phyloP scores from a whole-genome alignment of 2,888 invertebrate species.

The Mesodorylaimus sp. region DNA sequence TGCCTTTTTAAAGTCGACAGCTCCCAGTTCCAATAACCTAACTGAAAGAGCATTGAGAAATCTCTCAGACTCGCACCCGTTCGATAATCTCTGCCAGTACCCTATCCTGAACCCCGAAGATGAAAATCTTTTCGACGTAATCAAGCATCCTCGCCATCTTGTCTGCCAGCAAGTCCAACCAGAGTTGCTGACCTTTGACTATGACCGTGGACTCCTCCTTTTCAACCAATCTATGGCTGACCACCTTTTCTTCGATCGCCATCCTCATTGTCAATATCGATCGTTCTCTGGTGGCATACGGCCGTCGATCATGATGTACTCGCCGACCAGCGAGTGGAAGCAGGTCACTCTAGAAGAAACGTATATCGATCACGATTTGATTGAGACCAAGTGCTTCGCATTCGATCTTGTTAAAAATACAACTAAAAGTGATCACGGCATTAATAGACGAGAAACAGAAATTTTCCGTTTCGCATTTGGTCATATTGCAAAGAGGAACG shows the following conservation, averaged over 20 bases:
- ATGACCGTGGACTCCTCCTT: neutral
- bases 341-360: neutral
- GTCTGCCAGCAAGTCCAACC: neutral
- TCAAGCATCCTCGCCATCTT: neutral
- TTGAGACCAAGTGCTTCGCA: neutral
- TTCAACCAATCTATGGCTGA: neutral
- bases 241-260: neutral
- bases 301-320: neutral
- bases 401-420: no score
- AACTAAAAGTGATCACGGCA: no score
- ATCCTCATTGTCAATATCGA: neutral
- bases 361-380: neutral
- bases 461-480: neutral
- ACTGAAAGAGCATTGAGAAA: no score
- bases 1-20: no score
- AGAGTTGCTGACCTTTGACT: neutral
- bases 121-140: neutral
- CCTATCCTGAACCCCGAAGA: neutral
- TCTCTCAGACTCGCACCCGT: no score
- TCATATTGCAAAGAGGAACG: neutral
- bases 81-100: neutral
- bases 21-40: no score
- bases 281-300: neutral
- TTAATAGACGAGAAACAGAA: neutral
- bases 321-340: neutral